Percentiles rank a stretch among this genome's conserved stretches.
Evolutionary conservation across 92 coral and sea anemone genomes (phyloP).

Genomic region (Parazoanthus atlanticus): DNA sequence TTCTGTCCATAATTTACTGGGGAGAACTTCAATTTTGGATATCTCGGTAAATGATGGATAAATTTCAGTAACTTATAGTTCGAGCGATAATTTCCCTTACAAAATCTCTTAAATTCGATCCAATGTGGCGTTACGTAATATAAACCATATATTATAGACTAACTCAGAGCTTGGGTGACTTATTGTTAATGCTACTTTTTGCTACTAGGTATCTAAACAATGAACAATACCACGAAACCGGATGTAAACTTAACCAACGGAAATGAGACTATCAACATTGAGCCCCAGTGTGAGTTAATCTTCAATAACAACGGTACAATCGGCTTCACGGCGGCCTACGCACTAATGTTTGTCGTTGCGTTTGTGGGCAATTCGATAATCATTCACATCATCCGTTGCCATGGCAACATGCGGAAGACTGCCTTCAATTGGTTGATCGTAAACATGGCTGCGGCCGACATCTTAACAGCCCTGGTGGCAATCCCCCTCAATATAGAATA

Average conservation of each 20-base stretch:
- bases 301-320: neutral
- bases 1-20: neutral
- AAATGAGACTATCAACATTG: neutral
- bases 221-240: neutral
- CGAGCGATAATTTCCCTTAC: too few relatives aligned
- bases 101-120: too few relatives aligned
- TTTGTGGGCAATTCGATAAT: neutral
- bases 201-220: neutral
- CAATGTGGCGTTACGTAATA: too few relatives aligned
- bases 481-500: neutral
- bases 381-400: constrained; percentile 38
- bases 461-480: constrained; percentile 7
- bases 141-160: too few relatives aligned
- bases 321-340: constrained; percentile 16
- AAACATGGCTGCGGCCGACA: constrained; percentile 32
- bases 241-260: neutral
- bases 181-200: neutral
- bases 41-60: too few relatives aligned
- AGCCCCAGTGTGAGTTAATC: neutral
- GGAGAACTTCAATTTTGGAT: too few relatives aligned
- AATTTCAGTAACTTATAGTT: too few relatives aligned
- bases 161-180: too few relatives aligned
- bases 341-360: constrained; percentile 14
- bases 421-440: constrained; percentile 40
- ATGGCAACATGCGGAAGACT: constrained; percentile 28